Percentiles rank a stretch among this genome's conserved stretches.
These are phyloP conservation scores for Etia nguti DNA, from an alignment of 2,113 vertebrate genomes.

Conservation along the genomic window DNA sequence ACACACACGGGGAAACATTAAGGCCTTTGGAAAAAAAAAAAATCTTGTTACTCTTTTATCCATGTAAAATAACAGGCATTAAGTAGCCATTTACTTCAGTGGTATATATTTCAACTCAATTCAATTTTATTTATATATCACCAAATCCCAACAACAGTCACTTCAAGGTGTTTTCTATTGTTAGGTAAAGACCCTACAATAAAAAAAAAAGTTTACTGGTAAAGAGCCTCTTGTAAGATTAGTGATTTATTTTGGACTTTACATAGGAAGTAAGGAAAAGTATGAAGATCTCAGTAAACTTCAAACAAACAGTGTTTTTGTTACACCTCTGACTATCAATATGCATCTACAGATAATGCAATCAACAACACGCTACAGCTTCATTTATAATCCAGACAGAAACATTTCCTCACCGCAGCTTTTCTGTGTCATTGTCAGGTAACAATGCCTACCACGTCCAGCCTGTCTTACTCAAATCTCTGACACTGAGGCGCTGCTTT, in stretches of 20 bases:
- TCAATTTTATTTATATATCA: accelerated
- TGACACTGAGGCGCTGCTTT: accelerated
- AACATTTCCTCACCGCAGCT: background rate
- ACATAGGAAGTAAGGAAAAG: background rate
- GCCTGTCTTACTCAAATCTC: background rate
- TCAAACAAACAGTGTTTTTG: background rate
- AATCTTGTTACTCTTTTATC: no score
- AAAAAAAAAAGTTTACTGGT: background rate
- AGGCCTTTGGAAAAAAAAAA: no score
- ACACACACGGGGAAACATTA: no score
- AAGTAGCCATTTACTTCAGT: no score
- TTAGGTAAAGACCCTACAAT: background rate
- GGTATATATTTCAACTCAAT: background rate
- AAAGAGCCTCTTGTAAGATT: background rate
- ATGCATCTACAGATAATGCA: background rate
- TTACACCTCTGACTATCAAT: background rate
- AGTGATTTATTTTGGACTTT: accelerated
- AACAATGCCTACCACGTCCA: background rate
- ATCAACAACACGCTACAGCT: background rate
- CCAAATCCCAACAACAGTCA: background rate
- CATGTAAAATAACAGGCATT: no score
- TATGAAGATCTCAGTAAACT: background rate
- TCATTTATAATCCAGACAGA: background rate
- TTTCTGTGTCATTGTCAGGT: background rate
- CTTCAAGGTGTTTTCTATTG: background rate